These are phyloP conservation scores for Nomada ruficornis DNA, from an alignment of 2,888 invertebrate genomes.

Conservation along the genomic window DNA sequence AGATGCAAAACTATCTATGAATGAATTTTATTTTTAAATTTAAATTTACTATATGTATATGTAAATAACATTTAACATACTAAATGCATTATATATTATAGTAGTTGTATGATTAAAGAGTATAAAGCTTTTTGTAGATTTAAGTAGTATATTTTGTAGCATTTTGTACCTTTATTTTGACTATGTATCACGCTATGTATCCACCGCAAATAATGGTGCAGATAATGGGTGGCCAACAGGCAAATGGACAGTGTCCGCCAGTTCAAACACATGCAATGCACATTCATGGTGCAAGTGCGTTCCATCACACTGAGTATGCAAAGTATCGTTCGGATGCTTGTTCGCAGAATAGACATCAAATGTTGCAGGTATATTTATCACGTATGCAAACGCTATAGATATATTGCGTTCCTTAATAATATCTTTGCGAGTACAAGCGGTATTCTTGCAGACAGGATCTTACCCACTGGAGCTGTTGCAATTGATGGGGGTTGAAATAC, in stretches of 20 bases:
- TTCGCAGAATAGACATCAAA: constrained; percentile 76
- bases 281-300: constrained; percentile 71
- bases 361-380: constrained; percentile 76
- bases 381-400: not conserved
- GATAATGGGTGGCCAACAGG: constrained; percentile 79
- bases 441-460: constrained; percentile 74
- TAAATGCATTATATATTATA: not conserved
- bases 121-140: constrained; percentile 26
- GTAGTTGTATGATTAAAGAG: constrained; percentile 2
- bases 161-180: constrained; percentile 65
- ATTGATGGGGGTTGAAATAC: constrained; percentile 78
- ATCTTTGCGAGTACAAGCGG: constrained; percentile 38
- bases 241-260: constrained; percentile 77
- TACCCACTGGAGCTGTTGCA: constrained; percentile 78
- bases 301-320: constrained; percentile 75
- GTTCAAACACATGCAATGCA: constrained; percentile 74
- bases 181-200: constrained; percentile 82
- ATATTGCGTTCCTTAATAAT: not conserved
- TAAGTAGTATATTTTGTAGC: constrained; percentile 46
- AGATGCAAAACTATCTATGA: constrained; percentile 20
- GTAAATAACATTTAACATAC: constrained; percentile 36
- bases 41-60: constrained; percentile 2
- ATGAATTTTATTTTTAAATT: constrained; percentile 45
- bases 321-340: constrained; percentile 74
- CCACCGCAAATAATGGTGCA: constrained; percentile 82